Evolutionary conservation across 2,888 invertebrate species (phyloP).

Genomic region (Blastobasis adustella): DNA sequence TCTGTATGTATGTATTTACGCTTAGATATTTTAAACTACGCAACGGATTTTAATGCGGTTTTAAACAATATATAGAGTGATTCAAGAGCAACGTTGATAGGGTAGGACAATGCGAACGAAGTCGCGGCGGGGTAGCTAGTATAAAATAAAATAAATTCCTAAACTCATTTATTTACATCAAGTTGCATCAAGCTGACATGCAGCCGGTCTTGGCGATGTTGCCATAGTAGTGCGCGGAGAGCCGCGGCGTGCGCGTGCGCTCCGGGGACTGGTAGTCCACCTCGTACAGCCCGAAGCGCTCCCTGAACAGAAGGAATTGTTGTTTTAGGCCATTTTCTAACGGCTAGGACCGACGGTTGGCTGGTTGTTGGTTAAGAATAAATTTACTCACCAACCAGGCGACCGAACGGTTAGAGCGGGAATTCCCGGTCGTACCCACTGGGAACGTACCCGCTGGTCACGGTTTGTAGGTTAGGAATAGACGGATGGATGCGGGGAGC

Average conservation of each 20-base stretch:
- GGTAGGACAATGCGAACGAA: neutral
- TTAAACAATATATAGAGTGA: neutral
- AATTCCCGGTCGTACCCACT: neutral
- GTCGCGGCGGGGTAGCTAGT: neutral
- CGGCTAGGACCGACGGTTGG: neutral
- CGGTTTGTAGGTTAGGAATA: neutral
- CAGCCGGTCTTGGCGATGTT: constrained; percentile 36
- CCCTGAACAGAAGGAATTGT: constrained; percentile 49
- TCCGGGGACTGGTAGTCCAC: constrained; percentile 77
- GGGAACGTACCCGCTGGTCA: neutral
- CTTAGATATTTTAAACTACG: neutral
- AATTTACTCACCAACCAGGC: too few relatives aligned
- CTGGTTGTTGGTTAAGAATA: neutral
- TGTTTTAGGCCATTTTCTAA: neutral
- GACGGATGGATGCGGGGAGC: neutral
- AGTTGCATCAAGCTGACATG: constrained; percentile 23
- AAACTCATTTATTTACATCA: neutral
- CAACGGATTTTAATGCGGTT: neutral
- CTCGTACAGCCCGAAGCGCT: constrained; percentile 79
- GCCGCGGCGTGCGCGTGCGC: constrained; percentile 75
- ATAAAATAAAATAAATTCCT: neutral
- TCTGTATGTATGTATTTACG: neutral
- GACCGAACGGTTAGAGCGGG: neutral
- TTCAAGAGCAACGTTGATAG: neutral
- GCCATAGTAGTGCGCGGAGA: constrained; percentile 72